Conservation (phyloP, 2,797 vertebrate genomes). For the Eulemur coronatus region DNA sequence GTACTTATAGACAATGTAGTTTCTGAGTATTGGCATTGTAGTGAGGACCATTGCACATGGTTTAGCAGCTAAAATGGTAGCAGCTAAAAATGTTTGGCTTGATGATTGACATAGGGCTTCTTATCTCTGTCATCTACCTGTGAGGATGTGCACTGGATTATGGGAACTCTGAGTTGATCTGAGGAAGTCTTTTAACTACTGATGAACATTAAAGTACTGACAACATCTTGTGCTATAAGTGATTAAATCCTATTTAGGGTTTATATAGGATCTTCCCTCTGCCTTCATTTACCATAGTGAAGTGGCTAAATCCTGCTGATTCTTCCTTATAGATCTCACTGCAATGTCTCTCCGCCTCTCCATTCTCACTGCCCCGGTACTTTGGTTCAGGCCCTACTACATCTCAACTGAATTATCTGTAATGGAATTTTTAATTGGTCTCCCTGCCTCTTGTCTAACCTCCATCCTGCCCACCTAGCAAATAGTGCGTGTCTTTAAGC, state of each 20-base stretch:
- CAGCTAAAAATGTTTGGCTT: background rate
- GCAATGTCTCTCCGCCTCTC: background rate
- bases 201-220: conserved; percentile 29
- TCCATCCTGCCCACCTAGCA: background rate
- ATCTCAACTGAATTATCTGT: background rate
- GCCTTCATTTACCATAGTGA: background rate
- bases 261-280: conserved; percentile 1
- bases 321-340: conserved; percentile 1
- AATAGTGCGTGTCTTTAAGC: conserved; percentile 15
- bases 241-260: conserved; percentile 22
- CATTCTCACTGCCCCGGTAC: background rate
- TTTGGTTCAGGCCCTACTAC: background rate
- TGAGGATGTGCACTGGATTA: conserved; percentile 6
- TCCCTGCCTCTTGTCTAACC: background rate
- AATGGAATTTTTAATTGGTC: background rate
- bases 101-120: background rate
- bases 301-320: background rate
- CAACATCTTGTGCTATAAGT: conserved; percentile 14
- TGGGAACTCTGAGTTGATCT: conserved; percentile 37
- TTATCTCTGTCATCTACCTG: background rate
- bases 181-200: conserved; percentile 51
- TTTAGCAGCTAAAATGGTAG: background rate
- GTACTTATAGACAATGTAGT: background rate
- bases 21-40: conserved; percentile 25
- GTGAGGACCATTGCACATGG: background rate